Conservation (phyloP, 37 sponge, comb jelly and placozoan species). For the Corticium candelabrum region DNA sequence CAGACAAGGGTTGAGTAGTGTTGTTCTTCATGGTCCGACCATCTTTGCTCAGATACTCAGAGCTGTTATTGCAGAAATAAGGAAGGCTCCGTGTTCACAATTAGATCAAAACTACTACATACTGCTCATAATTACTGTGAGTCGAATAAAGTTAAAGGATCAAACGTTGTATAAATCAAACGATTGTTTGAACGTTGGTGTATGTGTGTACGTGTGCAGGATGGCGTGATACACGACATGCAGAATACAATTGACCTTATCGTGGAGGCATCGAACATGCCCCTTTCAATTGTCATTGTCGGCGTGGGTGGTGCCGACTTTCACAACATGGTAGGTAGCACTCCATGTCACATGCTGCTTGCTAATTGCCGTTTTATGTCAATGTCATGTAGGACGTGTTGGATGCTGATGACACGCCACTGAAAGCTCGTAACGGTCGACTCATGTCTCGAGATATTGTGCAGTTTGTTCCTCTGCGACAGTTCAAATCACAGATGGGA, state of each 20-base stretch:
- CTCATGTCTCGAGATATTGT: neutral
- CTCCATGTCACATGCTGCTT: neutral
- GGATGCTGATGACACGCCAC: neutral
- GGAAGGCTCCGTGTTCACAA: neutral
- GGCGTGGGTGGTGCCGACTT: slow-evolving; percentile 27
- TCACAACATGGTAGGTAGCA: slow-evolving; percentile 2
- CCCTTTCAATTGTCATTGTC: slow-evolving; percentile 30
- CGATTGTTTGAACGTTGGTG: too few species aligned
- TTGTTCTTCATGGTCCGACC: neutral
- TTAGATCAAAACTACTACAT: neutral
- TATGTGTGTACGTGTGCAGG: too few species aligned
- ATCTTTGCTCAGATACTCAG: neutral
- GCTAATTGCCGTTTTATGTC: neutral
- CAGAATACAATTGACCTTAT: slow-evolving; percentile 29
- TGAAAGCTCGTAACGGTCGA: neutral
- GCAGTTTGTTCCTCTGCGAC: neutral
- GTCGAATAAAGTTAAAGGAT: too few species aligned
- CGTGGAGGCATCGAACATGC: slow-evolving; percentile 12
- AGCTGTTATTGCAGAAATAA: neutral
- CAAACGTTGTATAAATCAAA: neutral
- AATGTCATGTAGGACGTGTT: neutral
- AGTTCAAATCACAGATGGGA: neutral
- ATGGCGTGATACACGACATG: slow-evolving; percentile 30
- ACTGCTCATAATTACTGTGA: neutral
- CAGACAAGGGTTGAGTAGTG: neutral